These are phyloP conservation scores for Chrysemys picta DNA, from an alignment of 2,113 vertebrate genomes.

Conservation along the genomic window DNA sequence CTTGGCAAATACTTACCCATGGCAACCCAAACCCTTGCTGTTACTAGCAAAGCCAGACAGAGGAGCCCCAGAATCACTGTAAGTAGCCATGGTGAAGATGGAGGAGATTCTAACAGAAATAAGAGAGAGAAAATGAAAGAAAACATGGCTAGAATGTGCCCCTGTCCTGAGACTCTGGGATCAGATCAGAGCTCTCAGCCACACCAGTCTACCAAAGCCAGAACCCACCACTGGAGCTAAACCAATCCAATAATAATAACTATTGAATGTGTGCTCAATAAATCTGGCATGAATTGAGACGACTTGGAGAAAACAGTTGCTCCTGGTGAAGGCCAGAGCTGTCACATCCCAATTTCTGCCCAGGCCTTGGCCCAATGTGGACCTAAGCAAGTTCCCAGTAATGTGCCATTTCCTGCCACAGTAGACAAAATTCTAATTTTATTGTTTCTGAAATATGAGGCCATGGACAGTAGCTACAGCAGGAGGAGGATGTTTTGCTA, in stretches of 20 bases:
- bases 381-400: not conserved
- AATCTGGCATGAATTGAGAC: not conserved
- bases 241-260: not conserved
- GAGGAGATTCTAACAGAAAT: not conserved
- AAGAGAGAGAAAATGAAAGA: not conserved
- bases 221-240: not conserved
- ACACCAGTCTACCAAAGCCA: not conserved
- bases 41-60: not conserved
- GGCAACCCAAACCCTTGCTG: not conserved
- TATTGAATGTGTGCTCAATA: not conserved
- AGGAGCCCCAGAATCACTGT: not conserved
- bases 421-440: not conserved
- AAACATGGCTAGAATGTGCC: not conserved
- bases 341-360: not conserved
- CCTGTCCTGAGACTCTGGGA: not conserved
- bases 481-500: not conserved
- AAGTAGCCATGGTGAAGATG: not conserved
- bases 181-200: not conserved
- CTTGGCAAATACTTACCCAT: not conserved
- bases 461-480: not conserved
- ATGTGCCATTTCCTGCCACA: not conserved
- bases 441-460: not conserved
- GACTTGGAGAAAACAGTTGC: not conserved
- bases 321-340: not conserved
- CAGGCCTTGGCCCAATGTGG: not conserved